Base-by-base conservation (phyloP, 92 coral and sea anemone species). In the Plumapathes pennacea region DNA sequence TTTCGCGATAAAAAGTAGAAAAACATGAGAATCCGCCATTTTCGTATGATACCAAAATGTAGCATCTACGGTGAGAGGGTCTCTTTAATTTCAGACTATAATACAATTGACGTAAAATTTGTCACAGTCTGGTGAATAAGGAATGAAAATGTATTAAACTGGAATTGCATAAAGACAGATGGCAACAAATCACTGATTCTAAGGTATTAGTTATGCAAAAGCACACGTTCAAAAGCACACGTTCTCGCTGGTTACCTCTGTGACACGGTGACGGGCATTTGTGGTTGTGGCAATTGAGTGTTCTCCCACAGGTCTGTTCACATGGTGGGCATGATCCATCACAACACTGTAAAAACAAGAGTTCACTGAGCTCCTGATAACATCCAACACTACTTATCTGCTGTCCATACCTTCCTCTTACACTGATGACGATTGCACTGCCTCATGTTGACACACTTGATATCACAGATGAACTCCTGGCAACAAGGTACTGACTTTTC, bases 261-360 rank as follows among this genome's bases (percentile, higher is more conserved):
- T 92, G 98, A 70, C 98, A 92, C 44, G 75, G 94, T 33, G 98
- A 88, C 25, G 89, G 96, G 32, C 98, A 92, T 26, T 88, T 92
- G 82, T 92, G 98, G 57, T 92, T 92, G 69, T 77, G 85, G 76
- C 98, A 92, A 71, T 90, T 80, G 54, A 92, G 54, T 2, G 38
- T 83, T 77, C 98, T 84, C 8, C 78, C 86, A 69, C 98, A 92
- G 17, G 75, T 74, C 76, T 84, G 96, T 54, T 92, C 98, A 56
- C 98, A 92, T 13, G 96, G 78, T 10, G 87, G 96, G 41, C 98
- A 92, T 4, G 45, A 61, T 27, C 83, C 80, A 62, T 77, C 84
- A 77, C 98, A 92, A 56, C 98, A 92, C 98, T 92, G 56, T n/a
- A 37, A 46, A 26, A 0, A 25, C 47, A 63, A 3, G 4, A 15